Evolutionary conservation across 2,797 vertebrate genomes (phyloP).

Genomic region (Danio tinwini): DNA sequence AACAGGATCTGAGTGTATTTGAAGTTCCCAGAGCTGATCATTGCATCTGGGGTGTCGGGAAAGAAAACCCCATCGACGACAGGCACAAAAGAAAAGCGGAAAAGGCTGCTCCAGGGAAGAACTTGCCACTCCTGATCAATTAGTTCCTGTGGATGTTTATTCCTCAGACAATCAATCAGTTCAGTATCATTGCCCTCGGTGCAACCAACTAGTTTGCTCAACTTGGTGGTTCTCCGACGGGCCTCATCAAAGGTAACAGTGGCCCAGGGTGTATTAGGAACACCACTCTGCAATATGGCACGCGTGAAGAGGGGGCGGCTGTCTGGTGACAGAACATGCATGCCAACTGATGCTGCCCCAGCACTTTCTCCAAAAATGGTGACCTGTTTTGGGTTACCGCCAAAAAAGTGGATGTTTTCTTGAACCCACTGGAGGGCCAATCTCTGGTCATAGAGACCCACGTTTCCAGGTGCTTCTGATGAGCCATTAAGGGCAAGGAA

Average conservation of each 20-base stretch:
- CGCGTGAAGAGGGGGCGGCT: constrained; percentile 85
- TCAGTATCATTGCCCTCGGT: constrained; percentile 84
- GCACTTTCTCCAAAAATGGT: constrained; percentile 95
- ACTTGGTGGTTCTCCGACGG: constrained; percentile 78
- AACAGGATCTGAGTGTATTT: constrained; percentile 87
- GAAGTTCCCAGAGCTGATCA: constrained; percentile 84
- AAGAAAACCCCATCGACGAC: constrained; percentile 89
- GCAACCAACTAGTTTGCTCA: constrained; percentile 84
- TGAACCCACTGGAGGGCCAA: constrained; percentile 90
- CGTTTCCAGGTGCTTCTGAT: constrained; percentile 89
- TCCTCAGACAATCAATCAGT: constrained; percentile 83
- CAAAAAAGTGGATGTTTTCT: constrained; percentile 85
- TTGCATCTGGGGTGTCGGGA: constrained; percentile 84
- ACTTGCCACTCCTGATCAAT: constrained; percentile 88
- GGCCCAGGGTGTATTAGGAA: constrained; percentile 91
- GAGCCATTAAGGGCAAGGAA: constrained; percentile 88
- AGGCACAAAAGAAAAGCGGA: constrained; percentile 92
- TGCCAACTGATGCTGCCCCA: constrained; percentile 86
- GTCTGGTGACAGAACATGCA: constrained; percentile 85
- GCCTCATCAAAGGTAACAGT: constrained; percentile 84
- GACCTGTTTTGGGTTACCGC: constrained; percentile 87
- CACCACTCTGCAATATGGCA: constrained; percentile 88
- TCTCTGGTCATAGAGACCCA: constrained; percentile 90
- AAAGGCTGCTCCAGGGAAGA: constrained; percentile 85
- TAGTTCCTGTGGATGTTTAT: constrained; percentile 80